phyloP scores from a whole-genome alignment of 2,113 vertebrate species.

The Catharus bicknelli region DNA sequence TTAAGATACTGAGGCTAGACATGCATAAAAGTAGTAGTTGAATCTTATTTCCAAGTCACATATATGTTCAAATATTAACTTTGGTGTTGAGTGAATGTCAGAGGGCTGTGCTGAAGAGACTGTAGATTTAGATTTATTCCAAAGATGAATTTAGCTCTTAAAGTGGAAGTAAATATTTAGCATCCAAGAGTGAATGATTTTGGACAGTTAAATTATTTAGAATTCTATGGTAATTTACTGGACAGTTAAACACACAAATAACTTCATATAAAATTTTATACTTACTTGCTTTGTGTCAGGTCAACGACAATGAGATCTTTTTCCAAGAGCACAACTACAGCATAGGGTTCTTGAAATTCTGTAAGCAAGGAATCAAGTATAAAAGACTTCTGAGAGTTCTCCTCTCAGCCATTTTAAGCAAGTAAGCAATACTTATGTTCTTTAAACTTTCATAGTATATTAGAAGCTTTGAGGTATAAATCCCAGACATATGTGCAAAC shows the following conservation, averaged over 20 bases:
- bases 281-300: conserved; percentile 94
- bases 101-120: background rate
- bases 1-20: background rate
- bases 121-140: background rate
- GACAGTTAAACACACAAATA: background rate
- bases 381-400: conserved; percentile 17
- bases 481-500: background rate
- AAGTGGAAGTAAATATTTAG: background rate
- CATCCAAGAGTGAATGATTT: background rate
- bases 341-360: conserved; percentile 95
- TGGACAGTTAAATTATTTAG: background rate
- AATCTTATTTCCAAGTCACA: background rate
- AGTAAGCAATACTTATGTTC: background rate
- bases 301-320: conserved; percentile 95
- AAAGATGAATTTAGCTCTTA: background rate
- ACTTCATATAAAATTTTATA: conserved; percentile 12
- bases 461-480: background rate
- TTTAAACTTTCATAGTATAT: background rate
- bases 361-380: conserved; percentile 27
- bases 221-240: background rate
- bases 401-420: background rate
- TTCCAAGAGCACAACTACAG: conserved; percentile 92
- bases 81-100: background rate
- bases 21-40: background rate
- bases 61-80: background rate